These are phyloP conservation scores for Smittia aterrima DNA, from an alignment of 2,888 invertebrate species.

Conservation along the genomic window DNA sequence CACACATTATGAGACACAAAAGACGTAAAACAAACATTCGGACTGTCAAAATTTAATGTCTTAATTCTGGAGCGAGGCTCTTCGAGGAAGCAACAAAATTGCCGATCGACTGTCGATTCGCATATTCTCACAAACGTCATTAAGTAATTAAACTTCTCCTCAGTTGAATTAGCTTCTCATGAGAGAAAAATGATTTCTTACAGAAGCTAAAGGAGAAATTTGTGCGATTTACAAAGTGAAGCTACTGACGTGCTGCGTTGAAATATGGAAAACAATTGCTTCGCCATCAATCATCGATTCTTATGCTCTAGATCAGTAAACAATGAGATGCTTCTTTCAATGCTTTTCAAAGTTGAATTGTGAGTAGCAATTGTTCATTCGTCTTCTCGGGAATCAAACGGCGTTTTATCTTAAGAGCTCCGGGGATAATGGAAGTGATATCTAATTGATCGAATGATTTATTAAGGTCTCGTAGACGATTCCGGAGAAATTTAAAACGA, in stretches of 20 bases:
- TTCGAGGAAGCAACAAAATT: constrained; percentile 2
- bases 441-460: constrained; percentile 40
- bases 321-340: background rate
- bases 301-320: background rate
- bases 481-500: background rate
- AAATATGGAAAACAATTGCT: constrained; percentile 9
- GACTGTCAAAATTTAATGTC: background rate
- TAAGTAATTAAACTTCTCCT: constrained; percentile 20
- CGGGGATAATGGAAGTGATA: constrained; percentile 6
- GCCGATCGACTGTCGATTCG: background rate
- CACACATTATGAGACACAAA: constrained; percentile 29
- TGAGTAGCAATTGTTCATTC: background rate
- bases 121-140: background rate
- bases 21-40: constrained; percentile 25
- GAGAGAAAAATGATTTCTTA: background rate
- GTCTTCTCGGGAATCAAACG: background rate
- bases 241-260: background rate
- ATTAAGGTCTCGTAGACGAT: constrained; percentile 3
- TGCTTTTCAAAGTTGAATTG: no score
- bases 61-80: constrained; percentile 20
- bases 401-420: constrained; percentile 19
- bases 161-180: background rate
- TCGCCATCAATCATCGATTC: constrained; percentile 4
- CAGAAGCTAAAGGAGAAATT: background rate
- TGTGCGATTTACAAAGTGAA: background rate